Evolutionary conservation across 2,888 invertebrate genomes (phyloP), one percentile per base, ranked within the genome.

Genomic region (Drosophila longiperda): DNA sequence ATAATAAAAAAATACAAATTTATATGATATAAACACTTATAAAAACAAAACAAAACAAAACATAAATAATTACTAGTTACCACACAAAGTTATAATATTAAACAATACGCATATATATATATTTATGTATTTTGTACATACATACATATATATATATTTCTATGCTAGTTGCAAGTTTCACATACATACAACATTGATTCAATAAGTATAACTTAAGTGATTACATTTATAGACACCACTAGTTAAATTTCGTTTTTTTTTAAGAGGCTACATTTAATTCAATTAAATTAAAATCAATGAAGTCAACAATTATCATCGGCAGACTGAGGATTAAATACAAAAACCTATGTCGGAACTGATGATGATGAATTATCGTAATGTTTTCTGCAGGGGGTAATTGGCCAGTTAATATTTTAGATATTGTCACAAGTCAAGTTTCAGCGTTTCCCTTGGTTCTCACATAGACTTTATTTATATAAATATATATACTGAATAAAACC

Each of bases 401-500:
- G 34, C 11, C 38, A 60, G 50, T 52, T 20, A 12, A 53, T 20
- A 12, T 38, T 52, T 15, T 15, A 45, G 12, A 42, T 57, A 58
- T 57, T 65, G 20, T 45, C 40, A 38, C 33, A 33, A 34, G 29
- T 3, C 11, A 29, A 42, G 49, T 29, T 58, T 23, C 8, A 36
- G 12, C 36, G 38, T 58, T 32, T 32, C 33, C 15, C 33, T 63
- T 52, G 36, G 54, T 42, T 66, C 15, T 57, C 60, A 52, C 17
- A 60, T 50, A 33, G 40, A 45, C 68, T 73, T 78, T 66, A 63
- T 70, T 67, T 54, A 68, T 29, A 29, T 29, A 29, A 23, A 23
- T 29, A 29, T 29, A 29, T 29, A 29, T 71, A 83, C 80, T 82
- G 72, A 78, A 76, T 69, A 81, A 75, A 74, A 87, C 83, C 81